phyloP scores from a whole-genome alignment of 2,888 invertebrate genomes.

The Ligdia adustata region DNA sequence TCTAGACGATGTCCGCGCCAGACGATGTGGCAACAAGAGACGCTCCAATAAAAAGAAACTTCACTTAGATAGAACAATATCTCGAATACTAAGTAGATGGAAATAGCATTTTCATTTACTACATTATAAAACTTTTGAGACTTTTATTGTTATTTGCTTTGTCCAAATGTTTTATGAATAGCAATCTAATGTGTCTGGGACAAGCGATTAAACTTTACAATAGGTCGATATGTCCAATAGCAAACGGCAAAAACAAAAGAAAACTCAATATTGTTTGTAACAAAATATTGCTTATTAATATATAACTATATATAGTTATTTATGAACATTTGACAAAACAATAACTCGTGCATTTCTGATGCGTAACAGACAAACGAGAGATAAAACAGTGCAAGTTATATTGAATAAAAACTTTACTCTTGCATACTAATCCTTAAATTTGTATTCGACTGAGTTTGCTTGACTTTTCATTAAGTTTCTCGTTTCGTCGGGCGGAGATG shows the following conservation, averaged over 20 bases:
- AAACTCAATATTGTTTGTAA: too few relatives aligned
- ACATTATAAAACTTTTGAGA: conserved; percentile 25
- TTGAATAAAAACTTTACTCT: conserved; percentile 81
- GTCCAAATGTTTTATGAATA: conserved; percentile 19
- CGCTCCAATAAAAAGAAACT: conserved; percentile 26
- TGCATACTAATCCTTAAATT: conserved; percentile 82
- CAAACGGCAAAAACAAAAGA: too few relatives aligned
- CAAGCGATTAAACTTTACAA: conserved; percentile 21
- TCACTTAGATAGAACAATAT: conserved; percentile 27
- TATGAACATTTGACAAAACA: conserved; percentile 53
- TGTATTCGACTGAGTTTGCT: conserved; percentile 79
- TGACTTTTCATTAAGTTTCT: conserved; percentile 80
- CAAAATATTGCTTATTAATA: too few relatives aligned
- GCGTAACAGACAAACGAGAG: conserved; percentile 71
- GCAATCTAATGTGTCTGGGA: conserved; percentile 20
- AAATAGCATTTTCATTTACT: conserved; percentile 23
- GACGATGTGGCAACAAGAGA: conserved; percentile 27
- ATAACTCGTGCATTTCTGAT: conserved; percentile 65
- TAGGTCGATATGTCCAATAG: too few relatives aligned
- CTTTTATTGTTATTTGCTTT: conserved; percentile 23
- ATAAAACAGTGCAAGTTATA: conserved; percentile 78
- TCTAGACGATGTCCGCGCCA: conserved; percentile 24
- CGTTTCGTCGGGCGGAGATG: conserved; percentile 70
- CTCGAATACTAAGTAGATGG: conserved; percentile 28
- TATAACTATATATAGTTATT: too few relatives aligned